Conservation (phyloP, 2,888 invertebrate species). For the Congeria kusceri region DNA sequence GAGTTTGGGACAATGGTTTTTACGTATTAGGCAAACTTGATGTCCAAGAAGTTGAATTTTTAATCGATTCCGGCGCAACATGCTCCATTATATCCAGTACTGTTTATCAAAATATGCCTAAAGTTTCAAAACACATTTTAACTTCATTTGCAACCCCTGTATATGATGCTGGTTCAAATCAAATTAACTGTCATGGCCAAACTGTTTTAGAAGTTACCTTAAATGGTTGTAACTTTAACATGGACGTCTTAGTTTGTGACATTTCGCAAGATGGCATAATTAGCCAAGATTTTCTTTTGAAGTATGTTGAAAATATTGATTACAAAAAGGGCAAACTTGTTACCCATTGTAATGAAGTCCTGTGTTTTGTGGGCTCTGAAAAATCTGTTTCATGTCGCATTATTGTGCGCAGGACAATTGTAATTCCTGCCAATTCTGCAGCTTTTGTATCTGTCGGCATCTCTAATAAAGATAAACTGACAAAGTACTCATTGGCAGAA, state of each 20-base stretch:
- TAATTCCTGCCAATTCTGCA: no score
- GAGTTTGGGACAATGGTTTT: no score
- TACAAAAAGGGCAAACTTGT: no score
- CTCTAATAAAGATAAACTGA: no score
- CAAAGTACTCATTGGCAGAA: no score
- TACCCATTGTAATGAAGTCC: no score
- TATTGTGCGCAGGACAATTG: no score
- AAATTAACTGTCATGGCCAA: slow-evolving; percentile 8
- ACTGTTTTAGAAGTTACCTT: not conserved
- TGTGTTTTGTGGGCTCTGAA: no score
- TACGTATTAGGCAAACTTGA: no score
- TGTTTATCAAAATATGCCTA: not conserved
- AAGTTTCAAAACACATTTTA: not conserved
- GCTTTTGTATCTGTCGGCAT: no score
- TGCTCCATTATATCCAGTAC: not conserved
- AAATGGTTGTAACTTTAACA: slow-evolving; percentile 9
- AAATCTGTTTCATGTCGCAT: no score
- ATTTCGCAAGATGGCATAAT: slow-evolving; percentile 18
- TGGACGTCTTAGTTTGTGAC: slow-evolving; percentile 16
- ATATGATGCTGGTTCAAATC: not conserved
- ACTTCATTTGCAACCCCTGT: not conserved
- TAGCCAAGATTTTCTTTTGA: slow-evolving; percentile 23
- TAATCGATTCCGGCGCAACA: slow-evolving; percentile 1
- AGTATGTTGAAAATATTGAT: slow-evolving; percentile 23
- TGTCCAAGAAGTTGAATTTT: no score